Evolutionary conservation across 2,888 invertebrate genomes (phyloP).

Genomic region (Apoda limacodes): DNA sequence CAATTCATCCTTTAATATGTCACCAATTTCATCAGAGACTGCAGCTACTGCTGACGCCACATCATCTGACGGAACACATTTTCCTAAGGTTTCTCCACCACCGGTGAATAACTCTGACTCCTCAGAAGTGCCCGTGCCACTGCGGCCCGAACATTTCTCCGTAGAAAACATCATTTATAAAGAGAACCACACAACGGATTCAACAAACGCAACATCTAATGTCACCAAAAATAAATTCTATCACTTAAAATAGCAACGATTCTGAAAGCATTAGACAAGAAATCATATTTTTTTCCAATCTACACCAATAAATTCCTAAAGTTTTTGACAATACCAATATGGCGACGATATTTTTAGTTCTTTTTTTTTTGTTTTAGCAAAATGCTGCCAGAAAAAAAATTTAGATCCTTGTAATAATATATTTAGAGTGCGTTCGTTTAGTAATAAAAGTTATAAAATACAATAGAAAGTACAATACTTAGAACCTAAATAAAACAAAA

Average conservation of each 20-base stretch:
- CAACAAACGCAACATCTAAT: conserved; percentile 61
- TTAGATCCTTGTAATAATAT: too few species aligned
- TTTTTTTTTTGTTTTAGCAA: too few species aligned
- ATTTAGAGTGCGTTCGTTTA: too few species aligned
- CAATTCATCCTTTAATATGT: conserved; percentile 58
- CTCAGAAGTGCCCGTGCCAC: conserved; percentile 39
- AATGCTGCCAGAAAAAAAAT: conserved; percentile 9
- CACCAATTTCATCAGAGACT: conserved; percentile 59
- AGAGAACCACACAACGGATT: conserved; percentile 48
- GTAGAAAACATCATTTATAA: conserved; percentile 62
- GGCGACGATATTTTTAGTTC: conserved; percentile 69
- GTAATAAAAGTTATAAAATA: too few species aligned
- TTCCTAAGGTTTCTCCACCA: conserved; percentile 35
- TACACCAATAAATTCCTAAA: conserved; percentile 52
- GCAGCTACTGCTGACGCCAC: conserved; percentile 55
- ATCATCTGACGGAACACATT: conserved; percentile 46
- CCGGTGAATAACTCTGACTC: conserved; percentile 44
- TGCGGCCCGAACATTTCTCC: conserved; percentile 56
- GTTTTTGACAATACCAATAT: conserved; percentile 71
- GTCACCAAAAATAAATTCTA: conserved; percentile 43
- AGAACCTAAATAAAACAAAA: too few species aligned
- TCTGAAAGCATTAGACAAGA: conserved; percentile 45
- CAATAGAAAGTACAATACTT: too few species aligned
- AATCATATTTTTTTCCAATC: conserved; percentile 65
- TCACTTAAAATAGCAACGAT: conserved; percentile 35